Evolutionary conservation across 2,888 invertebrate genomes (phyloP).

Genomic region (Machimus atricapillus): DNA sequence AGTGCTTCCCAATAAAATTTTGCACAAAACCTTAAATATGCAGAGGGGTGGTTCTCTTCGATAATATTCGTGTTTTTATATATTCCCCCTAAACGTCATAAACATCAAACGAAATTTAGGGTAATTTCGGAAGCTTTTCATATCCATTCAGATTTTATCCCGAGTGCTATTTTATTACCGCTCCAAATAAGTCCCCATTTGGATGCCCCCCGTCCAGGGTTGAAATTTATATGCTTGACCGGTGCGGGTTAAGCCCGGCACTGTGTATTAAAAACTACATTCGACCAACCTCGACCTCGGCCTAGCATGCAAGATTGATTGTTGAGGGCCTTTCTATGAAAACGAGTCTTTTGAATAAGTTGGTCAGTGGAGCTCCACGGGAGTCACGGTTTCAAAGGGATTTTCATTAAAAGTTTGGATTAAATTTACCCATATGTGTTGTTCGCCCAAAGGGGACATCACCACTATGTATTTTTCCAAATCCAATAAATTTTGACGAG

Average conservation of each 20-base stretch:
- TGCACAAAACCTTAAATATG: neutral
- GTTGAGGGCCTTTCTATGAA: neutral
- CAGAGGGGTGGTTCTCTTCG: neutral
- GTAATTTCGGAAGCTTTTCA: neutral
- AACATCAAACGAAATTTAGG: neutral
- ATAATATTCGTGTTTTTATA: neutral
- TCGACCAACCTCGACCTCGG: neutral
- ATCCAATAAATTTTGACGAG: neutral
- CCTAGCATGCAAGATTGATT: neutral
- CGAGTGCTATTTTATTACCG: neutral
- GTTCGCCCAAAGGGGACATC: neutral
- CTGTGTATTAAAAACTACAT: neutral
- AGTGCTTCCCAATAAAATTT: neutral
- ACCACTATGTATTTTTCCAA: neutral
- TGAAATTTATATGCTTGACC: neutral
- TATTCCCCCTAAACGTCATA: neutral
- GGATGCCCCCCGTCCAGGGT: neutral
- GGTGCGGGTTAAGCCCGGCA: neutral
- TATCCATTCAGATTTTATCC: neutral
- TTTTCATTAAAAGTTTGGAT: neutral
- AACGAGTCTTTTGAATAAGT: neutral
- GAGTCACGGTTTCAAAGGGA: neutral
- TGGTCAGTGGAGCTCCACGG: neutral
- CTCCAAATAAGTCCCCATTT: neutral
- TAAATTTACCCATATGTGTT: neutral